These are phyloP conservation scores for Dermolepida albohirtum DNA, from an alignment of 2,888 invertebrate genomes.

Conservation along the genomic window DNA sequence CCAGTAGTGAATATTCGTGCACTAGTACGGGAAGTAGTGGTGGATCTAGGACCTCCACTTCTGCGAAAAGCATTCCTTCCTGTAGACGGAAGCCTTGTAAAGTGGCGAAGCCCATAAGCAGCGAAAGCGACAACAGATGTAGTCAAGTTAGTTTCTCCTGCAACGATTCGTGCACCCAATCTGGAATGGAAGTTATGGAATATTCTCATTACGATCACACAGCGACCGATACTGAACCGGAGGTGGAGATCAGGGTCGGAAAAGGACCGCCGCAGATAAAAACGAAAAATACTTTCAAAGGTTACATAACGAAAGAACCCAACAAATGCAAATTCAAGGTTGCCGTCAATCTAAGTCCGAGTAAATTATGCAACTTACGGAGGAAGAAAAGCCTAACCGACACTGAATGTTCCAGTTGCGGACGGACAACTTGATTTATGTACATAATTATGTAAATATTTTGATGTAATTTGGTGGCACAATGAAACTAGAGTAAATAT, in stretches of 20 bases:
- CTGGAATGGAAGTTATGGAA: too few species aligned
- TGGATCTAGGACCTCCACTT: background rate
- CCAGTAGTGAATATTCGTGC: slow-evolving; percentile 9
- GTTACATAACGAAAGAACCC: background rate
- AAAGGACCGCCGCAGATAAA: slow-evolving; percentile 20
- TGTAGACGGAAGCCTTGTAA: background rate
- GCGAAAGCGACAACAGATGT: background rate
- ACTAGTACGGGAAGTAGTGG: slow-evolving; percentile 3
- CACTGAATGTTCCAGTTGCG: slow-evolving; percentile 11
- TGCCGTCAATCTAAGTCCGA: slow-evolving; percentile 14
- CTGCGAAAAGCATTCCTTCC: background rate
- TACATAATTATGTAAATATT: too few species aligned
- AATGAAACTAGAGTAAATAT: background rate
- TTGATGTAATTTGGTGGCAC: too few species aligned
- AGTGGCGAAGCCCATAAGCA: background rate
- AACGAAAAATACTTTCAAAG: slow-evolving; percentile 23
- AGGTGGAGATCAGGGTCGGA: slow-evolving; percentile 18
- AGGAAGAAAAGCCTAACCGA: background rate
- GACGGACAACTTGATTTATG: background rate
- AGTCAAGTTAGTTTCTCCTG: slow-evolving; percentile 18
- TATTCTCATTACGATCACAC: background rate
- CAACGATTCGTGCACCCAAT: background rate
- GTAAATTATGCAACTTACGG: background rate
- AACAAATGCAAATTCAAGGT: slow-evolving; percentile 11
- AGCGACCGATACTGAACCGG: slow-evolving; percentile 33